Evolutionary conservation across 2,888 invertebrate genomes (phyloP), one percentile per base, ranked within the genome.

Genomic region (Andricus curvator): DNA sequence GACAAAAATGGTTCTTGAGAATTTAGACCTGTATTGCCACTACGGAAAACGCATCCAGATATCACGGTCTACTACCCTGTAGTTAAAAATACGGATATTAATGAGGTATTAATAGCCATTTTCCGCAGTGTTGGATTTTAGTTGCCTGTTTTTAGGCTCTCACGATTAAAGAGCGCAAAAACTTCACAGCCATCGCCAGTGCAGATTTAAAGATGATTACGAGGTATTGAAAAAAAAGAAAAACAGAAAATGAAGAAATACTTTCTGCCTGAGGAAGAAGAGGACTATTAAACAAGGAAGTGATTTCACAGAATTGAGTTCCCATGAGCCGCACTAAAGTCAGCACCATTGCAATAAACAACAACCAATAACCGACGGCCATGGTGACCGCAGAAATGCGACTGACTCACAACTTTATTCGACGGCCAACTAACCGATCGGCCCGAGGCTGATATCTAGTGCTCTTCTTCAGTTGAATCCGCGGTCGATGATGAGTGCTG

Each of bases 311-410:
- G 70, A 68, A 76, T 80, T 51, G 70, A 82, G 85, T 88, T 90
- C 88, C 87, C 87, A 89, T 88, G 87, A 85, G 84, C 62, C 79
- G 65, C 82, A 84, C 74, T 79, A 78, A 68, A 79, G 79, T 48
- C 60, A 76, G 80, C 77, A 80, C 65, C 70, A 79, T 79, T 78
- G 85, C 88, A 82, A 84, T 78, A 67, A 85, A 80, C 85, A 88
- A 89, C 86, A 86, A 88, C 84, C 84, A 86, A 89, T 88, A 89
- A 89, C 87, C 85, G 84, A 84, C 82, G 85, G 86, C 88, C 81
- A 87, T 84, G 86, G 79, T 82, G 81, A 90, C 88, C 89, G 85
- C 89, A 89, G 87, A 85, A 84, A 68, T 78, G 78, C 77, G 82
- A 82, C 81, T 79, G 78, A 81, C 77, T 76, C 56, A 33, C 67